These are phyloP conservation scores for Grapholita molesta DNA, from an alignment of 1,140 invertebrate genomes.

Conservation along the genomic window DNA sequence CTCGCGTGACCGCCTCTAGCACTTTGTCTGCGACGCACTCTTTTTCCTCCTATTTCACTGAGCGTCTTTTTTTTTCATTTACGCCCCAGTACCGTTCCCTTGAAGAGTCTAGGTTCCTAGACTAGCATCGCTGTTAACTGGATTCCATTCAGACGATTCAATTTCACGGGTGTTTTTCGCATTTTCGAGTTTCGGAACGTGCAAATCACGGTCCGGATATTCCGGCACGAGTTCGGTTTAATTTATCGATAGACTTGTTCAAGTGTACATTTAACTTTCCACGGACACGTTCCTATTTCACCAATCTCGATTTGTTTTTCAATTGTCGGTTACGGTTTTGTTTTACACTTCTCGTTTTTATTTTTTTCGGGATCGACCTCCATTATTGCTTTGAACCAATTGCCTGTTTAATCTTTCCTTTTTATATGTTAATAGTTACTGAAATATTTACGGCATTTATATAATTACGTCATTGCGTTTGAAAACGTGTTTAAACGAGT, in stretches of 20 bases:
- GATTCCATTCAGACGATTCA: slow-evolving; percentile 18
- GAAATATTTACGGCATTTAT: background rate
- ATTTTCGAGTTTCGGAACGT: background rate
- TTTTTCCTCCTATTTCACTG: background rate
- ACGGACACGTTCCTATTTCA: background rate
- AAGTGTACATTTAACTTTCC: slow-evolving; percentile 1
- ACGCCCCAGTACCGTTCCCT: background rate
- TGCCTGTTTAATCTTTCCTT: background rate
- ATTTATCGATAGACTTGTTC: slow-evolving; percentile 2
- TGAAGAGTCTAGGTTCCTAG: background rate
- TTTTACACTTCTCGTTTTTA: background rate
- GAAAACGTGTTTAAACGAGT: background rate
- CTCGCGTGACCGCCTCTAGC: background rate
- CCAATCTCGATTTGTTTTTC: background rate
- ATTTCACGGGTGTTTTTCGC: slow-evolving; percentile 9
- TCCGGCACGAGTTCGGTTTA: background rate
- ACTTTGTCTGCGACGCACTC: background rate
- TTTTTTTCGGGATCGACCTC: background rate
- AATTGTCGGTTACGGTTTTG: background rate
- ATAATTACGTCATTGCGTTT: background rate
- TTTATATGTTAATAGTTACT: background rate
- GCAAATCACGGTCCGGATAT: background rate
- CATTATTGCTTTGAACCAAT: background rate
- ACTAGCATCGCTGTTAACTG: background rate
- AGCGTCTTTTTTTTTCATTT: background rate